Base-by-base conservation (phyloP, 2,797 vertebrate species). In the Mormyrus hasselquistii region DNA sequence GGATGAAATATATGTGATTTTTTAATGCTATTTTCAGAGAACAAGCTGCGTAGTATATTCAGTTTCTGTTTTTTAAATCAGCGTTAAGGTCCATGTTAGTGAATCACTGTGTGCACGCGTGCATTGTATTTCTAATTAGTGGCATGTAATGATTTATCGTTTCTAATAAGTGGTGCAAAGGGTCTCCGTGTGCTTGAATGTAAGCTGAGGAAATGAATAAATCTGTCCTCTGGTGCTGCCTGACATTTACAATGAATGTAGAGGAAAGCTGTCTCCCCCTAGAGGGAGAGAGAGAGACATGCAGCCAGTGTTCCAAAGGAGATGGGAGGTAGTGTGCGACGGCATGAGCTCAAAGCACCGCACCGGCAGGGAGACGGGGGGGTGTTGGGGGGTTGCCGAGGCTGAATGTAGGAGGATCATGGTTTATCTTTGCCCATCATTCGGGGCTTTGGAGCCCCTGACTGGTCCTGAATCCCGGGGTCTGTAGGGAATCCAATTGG, bases 321-420 rank as follows among this genome's bases (percentile, higher is more conserved):
- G 88, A 88, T 83, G 69, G 69, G 25, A 82, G 44, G 44, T 88
- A 73, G 79, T 52, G 47, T 34, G 87, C 5, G 87, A 41, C 44
- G 62, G 62, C n/a, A 8, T 65, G 53, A 62, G 16, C 52, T 41
- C 86, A 62, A 47, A 83, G 79, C 79, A 25, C 19, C 25, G 7
- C 12, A 57, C 12, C 41, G 53, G 34, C 57, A 41, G 53, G 49
- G 59, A 8, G 38, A 52, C 0, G n/a, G 34, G 19, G 6, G 52
- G 53, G 2, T 14, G 50, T 14, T 52, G 49, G 9, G 10, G 34
- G 34, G 2, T 8, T 16, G 49, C 6, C 3, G n/a, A 1, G 83
- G 49, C 3, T 22, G 82, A 12, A 19, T 47, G 29, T n/a, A 25
- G 25, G 22, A 25, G 82, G 49, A 53, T 49, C 52, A 86, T 38